These are phyloP conservation scores for Myotis vivesi DNA, from an alignment of 2,797 vertebrate genomes.

Conservation along the genomic window DNA sequence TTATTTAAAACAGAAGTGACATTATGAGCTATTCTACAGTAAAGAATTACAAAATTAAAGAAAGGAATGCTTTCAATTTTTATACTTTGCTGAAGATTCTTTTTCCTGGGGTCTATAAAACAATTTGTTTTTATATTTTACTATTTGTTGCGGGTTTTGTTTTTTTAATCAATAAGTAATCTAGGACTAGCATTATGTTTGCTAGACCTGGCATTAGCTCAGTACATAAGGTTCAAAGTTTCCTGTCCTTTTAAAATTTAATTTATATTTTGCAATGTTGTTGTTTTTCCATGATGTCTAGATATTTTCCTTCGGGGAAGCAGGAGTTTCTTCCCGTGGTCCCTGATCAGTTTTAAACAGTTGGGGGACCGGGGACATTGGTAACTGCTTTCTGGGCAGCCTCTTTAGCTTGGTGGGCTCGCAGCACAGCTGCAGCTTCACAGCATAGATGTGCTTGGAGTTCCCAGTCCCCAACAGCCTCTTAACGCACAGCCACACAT, in stretches of 20 bases:
- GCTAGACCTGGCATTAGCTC: not conserved
- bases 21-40: slow-evolving; percentile 91
- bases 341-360: not conserved
- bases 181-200: not conserved
- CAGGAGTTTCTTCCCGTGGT: not conserved
- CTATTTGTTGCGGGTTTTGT: slow-evolving; percentile 87
- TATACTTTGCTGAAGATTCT: slow-evolving; percentile 89
- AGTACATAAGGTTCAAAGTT: not conserved
- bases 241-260: not conserved
- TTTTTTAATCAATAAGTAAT: not conserved
- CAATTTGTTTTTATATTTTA: slow-evolving; percentile 92
- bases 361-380: not conserved
- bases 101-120: slow-evolving; percentile 91
- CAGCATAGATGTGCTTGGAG: slow-evolving; percentile 94
- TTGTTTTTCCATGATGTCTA: not conserved
- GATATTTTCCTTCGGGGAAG: not conserved
- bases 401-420: not conserved
- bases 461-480: slow-evolving; percentile 94
- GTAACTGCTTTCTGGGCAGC: not conserved
- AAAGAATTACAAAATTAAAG: slow-evolving; percentile 98
- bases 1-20: slow-evolving; percentile 88
- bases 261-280: not conserved
- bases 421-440: slow-evolving; percentile 48
- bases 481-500: slow-evolving; percentile 93
- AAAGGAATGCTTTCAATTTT: slow-evolving; percentile 95